Percentiles rank a stretch among this genome's conserved stretches.
These are phyloP conservation scores for Zaprionus lineosus DNA, from an alignment of 2,888 invertebrate species.

Conservation along the genomic window DNA sequence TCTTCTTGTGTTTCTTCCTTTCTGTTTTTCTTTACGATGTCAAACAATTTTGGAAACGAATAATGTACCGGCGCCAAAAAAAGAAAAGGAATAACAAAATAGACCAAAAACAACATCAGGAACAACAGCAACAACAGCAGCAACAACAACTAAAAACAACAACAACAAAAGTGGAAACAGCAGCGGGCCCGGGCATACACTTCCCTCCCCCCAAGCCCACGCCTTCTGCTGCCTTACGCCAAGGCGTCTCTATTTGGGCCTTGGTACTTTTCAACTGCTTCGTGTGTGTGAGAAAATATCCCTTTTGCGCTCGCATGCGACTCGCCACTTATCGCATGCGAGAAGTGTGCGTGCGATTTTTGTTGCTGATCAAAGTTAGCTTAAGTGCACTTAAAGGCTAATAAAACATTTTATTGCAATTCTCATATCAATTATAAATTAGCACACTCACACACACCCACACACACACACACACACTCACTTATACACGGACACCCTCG, in stretches of 20 bases:
- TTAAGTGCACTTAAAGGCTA: no score
- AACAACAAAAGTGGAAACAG: no score
- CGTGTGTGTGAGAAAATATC: conserved; percentile 34
- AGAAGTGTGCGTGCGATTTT: background rate
- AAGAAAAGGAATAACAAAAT: no score
- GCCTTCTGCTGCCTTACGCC: no score
- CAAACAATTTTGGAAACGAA: conserved; percentile 36
- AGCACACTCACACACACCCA: background rate
- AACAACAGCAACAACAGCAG: conserved; percentile 33
- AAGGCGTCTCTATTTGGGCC: no score
- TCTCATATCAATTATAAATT: no score
- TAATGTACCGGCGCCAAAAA: conserved; percentile 51
- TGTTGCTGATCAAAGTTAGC: no score
- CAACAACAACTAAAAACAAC: no score
- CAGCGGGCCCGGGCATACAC: no score
- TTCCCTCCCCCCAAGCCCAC: no score
- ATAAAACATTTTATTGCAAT: no score
- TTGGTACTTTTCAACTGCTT: conserved; percentile 39
- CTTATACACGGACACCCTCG: background rate
- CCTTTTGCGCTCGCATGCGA: background rate
- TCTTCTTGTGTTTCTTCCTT: background rate
- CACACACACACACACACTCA: background rate
- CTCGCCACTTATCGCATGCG: conserved; percentile 40
- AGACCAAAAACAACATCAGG: no score
- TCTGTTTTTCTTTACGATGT: conserved; percentile 7